These are phyloP conservation scores for Thunnus thynnus DNA, from an alignment of 2,113 vertebrate genomes.

Conservation along the genomic window DNA sequence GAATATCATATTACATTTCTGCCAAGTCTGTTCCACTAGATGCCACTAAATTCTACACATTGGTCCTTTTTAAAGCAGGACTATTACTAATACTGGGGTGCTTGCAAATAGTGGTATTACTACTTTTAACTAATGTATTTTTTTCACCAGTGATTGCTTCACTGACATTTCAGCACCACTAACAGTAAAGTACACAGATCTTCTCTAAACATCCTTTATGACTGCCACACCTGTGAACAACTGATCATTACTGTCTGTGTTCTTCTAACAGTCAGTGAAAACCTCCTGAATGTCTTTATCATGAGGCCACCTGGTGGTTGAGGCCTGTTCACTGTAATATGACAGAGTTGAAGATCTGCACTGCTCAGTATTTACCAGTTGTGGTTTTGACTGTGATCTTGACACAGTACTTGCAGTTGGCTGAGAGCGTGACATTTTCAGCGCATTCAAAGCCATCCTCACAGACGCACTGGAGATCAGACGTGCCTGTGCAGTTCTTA, in stretches of 20 bases:
- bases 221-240: neutral
- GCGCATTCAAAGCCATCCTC: constrained; percentile 57
- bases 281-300: neutral
- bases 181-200: too few relatives aligned
- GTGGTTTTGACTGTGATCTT: neutral
- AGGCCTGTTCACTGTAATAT: neutral
- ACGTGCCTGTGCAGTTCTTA: constrained; percentile 51
- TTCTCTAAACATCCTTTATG: neutral
- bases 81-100: neutral
- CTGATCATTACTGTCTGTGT: neutral
- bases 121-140: neutral
- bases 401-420: constrained; percentile 55
- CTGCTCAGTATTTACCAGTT: constrained; percentile 50
- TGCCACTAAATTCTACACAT: too few relatives aligned
- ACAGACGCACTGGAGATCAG: constrained; percentile 63
- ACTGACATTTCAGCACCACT: too few relatives aligned
- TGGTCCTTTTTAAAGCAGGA: too few relatives aligned
- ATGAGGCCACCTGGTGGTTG: constrained; percentile 13
- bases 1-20: too few relatives aligned
- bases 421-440: accelerated
- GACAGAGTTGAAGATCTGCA: neutral
- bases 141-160: neutral
- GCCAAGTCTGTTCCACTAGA: too few relatives aligned
- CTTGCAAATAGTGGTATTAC: neutral
- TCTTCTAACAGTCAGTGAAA: neutral